Evolutionary conservation across 2,888 invertebrate genomes (phyloP), one percentile per base, ranked within the genome.

Genomic region (Geophilus truncorum): DNA sequence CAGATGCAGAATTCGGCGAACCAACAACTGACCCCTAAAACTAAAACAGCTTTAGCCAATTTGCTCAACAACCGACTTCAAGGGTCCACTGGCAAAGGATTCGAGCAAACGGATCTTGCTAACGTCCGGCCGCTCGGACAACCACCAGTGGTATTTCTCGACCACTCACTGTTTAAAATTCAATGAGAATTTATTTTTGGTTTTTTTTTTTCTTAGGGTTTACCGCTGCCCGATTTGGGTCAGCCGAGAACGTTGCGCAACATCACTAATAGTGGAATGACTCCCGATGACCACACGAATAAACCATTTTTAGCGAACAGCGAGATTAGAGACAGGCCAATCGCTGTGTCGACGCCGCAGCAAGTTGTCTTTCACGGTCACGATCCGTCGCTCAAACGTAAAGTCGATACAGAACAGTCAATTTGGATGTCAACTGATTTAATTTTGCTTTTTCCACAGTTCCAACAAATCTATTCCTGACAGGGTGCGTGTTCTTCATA

Each of bases 11-110:
- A 62, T 62, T 23, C 57, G 79, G 80, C 76, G n/a, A 81, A 82
- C 77, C 81, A 83, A 78, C 84, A 85, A 57, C 95, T 95, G 79
- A 94, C 94, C 85, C 92, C 93, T 0, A 95, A 95, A 88, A 95
- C 96, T 2, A 98, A 97, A 89, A 97, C 97, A 0, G 97, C 97
- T 0, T 89, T 98, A 81, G 97, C 97, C 18, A 96, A 97, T 87
- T 94, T 97, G 94, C 89, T 97, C 82, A 96, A 93, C 85, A 96
- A 92, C 85, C 90, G 96, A 77, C 87, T 93, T 81, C 91, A 92
- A 85, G 86, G 86, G 0, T 82, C 82, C n/a, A 77, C 21, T 78
- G 80, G 36, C 5, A 32, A 51, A 23, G 80, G 85, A 84, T 79
- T 78, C 77, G 21, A 79, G 51, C 15, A 78, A 23, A 80, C 81